Conservation (phyloP, 2,797 vertebrate species). For the Ctenosaura bakeri region DNA sequence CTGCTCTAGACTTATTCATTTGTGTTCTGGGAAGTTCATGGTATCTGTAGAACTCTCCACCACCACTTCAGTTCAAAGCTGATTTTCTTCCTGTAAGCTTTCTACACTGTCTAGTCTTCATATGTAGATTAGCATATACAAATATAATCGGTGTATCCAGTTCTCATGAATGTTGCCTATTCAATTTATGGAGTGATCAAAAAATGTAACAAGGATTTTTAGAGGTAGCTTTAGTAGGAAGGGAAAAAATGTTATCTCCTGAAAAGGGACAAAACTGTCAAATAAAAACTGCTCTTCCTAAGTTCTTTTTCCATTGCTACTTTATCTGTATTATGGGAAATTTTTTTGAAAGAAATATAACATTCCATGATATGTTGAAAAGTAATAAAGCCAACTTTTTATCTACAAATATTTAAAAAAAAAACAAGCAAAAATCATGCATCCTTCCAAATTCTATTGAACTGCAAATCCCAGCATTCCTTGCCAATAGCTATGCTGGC, state of each 20-base stretch:
- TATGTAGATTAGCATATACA: neutral
- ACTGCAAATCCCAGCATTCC: no score
- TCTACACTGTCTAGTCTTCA: no score
- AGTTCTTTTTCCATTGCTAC: neutral
- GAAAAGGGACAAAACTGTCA: neutral
- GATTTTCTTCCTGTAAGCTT: no score
- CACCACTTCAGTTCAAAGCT: no score
- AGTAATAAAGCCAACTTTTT: neutral
- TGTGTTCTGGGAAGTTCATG: no score
- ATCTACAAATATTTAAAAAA: no score
- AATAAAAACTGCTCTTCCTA: neutral
- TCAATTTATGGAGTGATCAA: neutral
- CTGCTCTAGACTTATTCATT: no score
- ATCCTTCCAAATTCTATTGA: no score
- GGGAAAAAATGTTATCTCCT: neutral
- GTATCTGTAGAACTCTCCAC: no score
- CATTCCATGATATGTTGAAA: neutral
- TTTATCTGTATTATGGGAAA: neutral
- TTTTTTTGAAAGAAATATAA: neutral
- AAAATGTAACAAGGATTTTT: neutral
- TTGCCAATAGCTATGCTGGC: no score
- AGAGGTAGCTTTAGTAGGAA: neutral
- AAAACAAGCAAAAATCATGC: no score
- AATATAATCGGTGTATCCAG: neutral
- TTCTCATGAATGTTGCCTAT: neutral